Percentiles rank a stretch among this genome's conserved stretches.
These are phyloP conservation scores for Crocodylus rhombifer DNA, from an alignment of 2,797 vertebrate species.

Conservation along the genomic window DNA sequence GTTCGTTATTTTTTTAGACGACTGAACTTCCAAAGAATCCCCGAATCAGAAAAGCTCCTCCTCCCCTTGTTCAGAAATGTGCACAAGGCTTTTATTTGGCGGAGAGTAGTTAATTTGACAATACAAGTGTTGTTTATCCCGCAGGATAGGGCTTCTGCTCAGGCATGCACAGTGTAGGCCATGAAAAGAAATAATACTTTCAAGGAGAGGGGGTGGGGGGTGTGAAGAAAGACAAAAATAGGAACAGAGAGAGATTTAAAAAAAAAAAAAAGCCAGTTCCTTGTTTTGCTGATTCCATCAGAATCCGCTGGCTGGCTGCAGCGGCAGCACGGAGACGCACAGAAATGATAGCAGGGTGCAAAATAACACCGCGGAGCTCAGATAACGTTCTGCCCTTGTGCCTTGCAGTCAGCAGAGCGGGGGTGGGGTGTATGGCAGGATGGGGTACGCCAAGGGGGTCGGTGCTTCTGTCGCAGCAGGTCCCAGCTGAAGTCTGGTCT, in stretches of 20 bases:
- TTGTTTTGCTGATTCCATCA: not conserved
- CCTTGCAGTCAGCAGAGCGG: not conserved
- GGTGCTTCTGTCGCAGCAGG: not conserved
- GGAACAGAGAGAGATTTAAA: not conserved
- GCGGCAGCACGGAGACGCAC: rapidly evolving
- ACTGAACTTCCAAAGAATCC: not conserved
- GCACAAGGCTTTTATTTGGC: not conserved
- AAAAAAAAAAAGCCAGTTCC: not conserved
- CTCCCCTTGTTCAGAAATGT: not conserved
- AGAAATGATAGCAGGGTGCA: not conserved
- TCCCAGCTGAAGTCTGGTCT: not conserved
- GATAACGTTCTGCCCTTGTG: not conserved
- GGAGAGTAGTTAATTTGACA: rapidly evolving
- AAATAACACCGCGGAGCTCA: not conserved
- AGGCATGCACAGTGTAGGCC: rapidly evolving
- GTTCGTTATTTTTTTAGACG: not conserved
- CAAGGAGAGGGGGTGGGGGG: not conserved
- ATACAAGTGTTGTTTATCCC: not conserved
- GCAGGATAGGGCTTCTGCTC: not conserved
- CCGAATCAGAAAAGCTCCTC: not conserved
- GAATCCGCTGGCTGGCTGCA: not conserved
- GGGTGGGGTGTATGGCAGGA: not conserved
- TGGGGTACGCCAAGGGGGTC: not conserved
- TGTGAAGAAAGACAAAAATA: not conserved
- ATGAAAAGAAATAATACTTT: not conserved